A percentile compares a stretch with the other conserved stretches of the same genome.
phyloP scores from a whole-genome alignment of 2,113 vertebrate genomes.

The Myrmophylax atrothorax region DNA sequence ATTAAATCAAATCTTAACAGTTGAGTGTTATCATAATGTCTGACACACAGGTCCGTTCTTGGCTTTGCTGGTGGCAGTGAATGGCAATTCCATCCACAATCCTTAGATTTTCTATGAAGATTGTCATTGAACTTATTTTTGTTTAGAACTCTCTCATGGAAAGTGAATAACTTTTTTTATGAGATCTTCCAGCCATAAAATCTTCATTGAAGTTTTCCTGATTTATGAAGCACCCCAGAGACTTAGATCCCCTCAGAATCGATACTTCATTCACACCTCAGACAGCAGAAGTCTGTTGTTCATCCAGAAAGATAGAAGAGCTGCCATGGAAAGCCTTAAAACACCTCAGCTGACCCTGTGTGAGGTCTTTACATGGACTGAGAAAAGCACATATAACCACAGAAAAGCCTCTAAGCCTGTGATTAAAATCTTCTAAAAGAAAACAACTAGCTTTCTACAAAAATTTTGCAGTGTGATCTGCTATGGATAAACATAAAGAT shows the following conservation, averaged over 20 bases:
- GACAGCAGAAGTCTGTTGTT: background rate
- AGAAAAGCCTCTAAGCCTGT: background rate
- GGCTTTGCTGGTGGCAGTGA: background rate
- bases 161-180: background rate
- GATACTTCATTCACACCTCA: constrained; percentile 3
- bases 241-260: constrained; percentile 10
- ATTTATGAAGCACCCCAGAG: background rate
- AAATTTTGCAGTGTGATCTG: background rate
- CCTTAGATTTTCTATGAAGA: background rate
- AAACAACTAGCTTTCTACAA: background rate
- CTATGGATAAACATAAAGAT: background rate
- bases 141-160: background rate
- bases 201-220: background rate
- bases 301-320: background rate
- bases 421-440: background rate
- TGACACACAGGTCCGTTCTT: background rate
- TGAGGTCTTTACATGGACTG: background rate
- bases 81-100: background rate
- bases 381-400: background rate
- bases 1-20: background rate
- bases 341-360: background rate
- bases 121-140: background rate
- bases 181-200: background rate
- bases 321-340: background rate
- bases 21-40: background rate